These are phyloP conservation scores for Polyommatus iphigenia DNA, from an alignment of 2,888 invertebrate species.

Conservation along the genomic window DNA sequence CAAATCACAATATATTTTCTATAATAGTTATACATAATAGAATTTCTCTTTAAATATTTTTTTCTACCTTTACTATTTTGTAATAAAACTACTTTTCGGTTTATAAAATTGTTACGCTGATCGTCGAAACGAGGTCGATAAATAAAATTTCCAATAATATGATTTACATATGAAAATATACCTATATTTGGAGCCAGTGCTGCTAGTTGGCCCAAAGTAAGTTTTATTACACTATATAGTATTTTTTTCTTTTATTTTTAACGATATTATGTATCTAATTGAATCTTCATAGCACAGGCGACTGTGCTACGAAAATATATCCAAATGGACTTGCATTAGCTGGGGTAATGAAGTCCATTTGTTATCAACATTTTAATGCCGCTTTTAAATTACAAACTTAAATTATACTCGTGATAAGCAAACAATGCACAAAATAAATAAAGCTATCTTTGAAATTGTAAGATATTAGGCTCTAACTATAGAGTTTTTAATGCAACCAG, in stretches of 20 bases:
- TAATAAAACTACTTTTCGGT: conserved; percentile 49
- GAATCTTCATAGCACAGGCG: conserved; percentile 47
- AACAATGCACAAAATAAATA: not conserved
- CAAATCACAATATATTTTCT: conserved; percentile 81
- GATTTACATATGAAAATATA: conserved; percentile 65
- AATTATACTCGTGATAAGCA: not conserved
- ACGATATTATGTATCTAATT: conserved; percentile 41
- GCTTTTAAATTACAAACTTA: not conserved
- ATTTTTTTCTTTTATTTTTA: conserved; percentile 37
- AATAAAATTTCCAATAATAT: conserved; percentile 36
- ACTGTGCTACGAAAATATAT: conserved; percentile 44
- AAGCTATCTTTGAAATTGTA: not conserved
- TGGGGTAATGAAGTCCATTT: conserved; percentile 71
- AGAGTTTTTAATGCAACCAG: not conserved
- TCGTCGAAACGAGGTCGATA: conserved; percentile 32
- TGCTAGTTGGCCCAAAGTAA: conserved; percentile 60
- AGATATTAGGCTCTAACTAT: not conserved
- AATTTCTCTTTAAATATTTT: conserved; percentile 65
- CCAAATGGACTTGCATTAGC: conserved; percentile 70
- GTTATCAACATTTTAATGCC: conserved; percentile 42
- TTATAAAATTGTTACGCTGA: conserved; percentile 49
- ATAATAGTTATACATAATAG: conserved; percentile 74
- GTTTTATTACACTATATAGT: conserved; percentile 37
- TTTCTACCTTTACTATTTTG: conserved; percentile 60
- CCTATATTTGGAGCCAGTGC: conserved; percentile 40